These are phyloP conservation scores for Oligia latruncula DNA, from an alignment of 2,888 invertebrate species.

Conservation along the genomic window DNA sequence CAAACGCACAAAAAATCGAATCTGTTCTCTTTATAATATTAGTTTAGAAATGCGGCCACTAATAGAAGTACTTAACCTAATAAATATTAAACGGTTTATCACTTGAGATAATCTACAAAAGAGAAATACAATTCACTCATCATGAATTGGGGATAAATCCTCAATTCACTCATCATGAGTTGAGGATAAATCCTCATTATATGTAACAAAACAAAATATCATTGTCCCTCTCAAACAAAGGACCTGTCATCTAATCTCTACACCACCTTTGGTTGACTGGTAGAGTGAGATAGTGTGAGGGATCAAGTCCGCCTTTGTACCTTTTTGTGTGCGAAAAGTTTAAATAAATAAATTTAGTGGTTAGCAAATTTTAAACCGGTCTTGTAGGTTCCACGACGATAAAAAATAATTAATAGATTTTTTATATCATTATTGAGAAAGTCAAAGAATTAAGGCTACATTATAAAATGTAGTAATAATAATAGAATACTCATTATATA, in stretches of 20 bases:
- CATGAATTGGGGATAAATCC: not conserved
- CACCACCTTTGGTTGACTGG: not conserved
- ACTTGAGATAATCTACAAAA: slow-evolving; percentile 6
- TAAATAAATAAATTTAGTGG: not conserved
- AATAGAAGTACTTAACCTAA: slow-evolving; percentile 6
- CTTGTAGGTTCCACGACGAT: not conserved
- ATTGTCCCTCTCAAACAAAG: not conserved
- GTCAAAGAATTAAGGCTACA: not conserved
- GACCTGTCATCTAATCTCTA: not conserved
- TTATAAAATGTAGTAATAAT: too few relatives aligned
- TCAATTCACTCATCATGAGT: not conserved
- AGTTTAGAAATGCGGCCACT: slow-evolving; percentile 13
- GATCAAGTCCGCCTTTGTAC: not conserved
- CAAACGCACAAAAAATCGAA: too few relatives aligned
- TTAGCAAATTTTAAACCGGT: not conserved
- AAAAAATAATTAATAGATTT: too few relatives aligned
- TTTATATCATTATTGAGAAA: not conserved
- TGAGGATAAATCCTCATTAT: not conserved
- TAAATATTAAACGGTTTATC: not conserved
- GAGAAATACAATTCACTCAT: not conserved
- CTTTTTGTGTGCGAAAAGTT: not conserved
- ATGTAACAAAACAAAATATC: not conserved
- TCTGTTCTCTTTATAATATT: too few relatives aligned
- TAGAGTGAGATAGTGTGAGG: not conserved
- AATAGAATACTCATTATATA: too few relatives aligned